Evolutionary conservation across 2,113 vertebrate genomes (phyloP).

Genomic region (Pycnonotus jocosus): DNA sequence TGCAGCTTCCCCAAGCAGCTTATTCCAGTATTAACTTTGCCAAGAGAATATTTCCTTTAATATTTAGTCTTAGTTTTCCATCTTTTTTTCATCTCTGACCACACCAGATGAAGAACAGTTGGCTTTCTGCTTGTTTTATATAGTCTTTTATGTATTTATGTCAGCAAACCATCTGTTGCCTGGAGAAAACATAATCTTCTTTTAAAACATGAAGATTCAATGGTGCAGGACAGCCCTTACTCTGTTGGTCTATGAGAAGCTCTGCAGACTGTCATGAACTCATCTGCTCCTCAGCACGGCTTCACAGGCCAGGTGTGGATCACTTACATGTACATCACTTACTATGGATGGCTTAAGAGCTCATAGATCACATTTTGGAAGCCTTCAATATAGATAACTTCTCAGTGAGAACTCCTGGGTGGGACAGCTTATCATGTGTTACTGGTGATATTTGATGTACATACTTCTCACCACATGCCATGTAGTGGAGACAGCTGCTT

Average conservation of each 20-base stretch:
- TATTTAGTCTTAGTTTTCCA: background rate
- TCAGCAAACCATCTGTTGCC: background rate
- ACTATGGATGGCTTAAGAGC: background rate
- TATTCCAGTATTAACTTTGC: background rate
- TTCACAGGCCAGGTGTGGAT: background rate
- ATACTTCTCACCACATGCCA: background rate
- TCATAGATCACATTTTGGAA: background rate
- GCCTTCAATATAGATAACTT: background rate
- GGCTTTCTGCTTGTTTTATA: background rate
- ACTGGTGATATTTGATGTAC: background rate
- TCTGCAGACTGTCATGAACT: background rate
- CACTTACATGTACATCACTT: background rate
- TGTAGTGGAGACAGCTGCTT: background rate
- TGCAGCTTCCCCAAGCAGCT: background rate
- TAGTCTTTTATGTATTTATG: background rate
- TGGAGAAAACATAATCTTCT: background rate
- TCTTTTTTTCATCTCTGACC: background rate
- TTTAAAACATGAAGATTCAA: rapidly evolving
- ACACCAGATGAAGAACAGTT: background rate
- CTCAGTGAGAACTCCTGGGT: background rate
- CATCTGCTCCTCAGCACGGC: background rate
- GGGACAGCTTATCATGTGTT: background rate
- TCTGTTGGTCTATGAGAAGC: background rate
- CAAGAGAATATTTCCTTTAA: background rate
- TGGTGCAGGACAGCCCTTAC: background rate